Base-by-base conservation (phyloP, 2,888 invertebrate genomes). In the Calephelis perditalis region DNA sequence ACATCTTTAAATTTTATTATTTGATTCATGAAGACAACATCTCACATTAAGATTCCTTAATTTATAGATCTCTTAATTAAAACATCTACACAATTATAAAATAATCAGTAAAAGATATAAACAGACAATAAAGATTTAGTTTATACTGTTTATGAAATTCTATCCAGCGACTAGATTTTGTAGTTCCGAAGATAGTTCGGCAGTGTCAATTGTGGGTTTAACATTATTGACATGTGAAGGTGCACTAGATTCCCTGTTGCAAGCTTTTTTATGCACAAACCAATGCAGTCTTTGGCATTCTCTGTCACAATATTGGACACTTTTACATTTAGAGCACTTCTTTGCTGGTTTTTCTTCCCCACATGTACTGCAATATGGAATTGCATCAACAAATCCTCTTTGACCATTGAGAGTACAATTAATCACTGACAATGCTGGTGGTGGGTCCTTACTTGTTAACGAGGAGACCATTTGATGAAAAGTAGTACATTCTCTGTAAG, bases 241-340 rank as follows among this genome's bases (percentile, higher is more conserved):
- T 5, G 79, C 80, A 63, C 91, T 92, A 1, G 87, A 83, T 65
- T 94, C 92, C 66, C 95, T 90, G 63, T 94, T 93, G 75, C 97
- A 97, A 46, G 93, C 94, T 75, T 96, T 97, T 84, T 97, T 97
- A 80, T 97, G 97, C 74, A 96, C 94, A 75, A 96, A 96, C 97
- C 97, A 97, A 79, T 97, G 98, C 56, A 98, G 88, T 68, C 97
- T 94, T 81, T 99, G 99, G 79, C 99, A 99, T 75, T 96, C 95
- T 64, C 96, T 92, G 82, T 97, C 96, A 86, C 99, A 99, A 79
- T 99, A 99, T 78, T 96, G 95, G 59, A 97, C 97, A 62, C 93
- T 93, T 91, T 97, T 98, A 84, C 99, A 99, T 79, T 96, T 96
- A 9, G 98, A 95, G 83, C 99, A 99, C 80, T 98, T 97, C 79